A percentile compares a stretch with the other conserved stretches of the same genome.
phyloP scores from a whole-genome alignment of 2,797 vertebrate species.

The Fringilla coelebs region DNA sequence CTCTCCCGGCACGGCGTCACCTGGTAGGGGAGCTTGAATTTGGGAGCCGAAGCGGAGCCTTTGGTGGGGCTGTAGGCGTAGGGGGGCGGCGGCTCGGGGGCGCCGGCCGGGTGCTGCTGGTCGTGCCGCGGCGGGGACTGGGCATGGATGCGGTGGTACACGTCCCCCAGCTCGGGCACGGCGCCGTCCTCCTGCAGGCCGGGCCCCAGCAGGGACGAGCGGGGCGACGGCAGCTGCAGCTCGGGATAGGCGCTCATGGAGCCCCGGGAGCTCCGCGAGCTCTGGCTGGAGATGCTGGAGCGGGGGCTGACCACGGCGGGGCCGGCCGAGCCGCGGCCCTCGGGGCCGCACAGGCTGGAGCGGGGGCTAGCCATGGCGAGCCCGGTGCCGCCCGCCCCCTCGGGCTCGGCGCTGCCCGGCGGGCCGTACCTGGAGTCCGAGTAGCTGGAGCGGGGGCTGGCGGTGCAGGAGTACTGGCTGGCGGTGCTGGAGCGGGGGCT shows the following conservation, averaged over 20 bases:
- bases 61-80: constrained; percentile 78
- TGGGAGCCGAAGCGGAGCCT: constrained; percentile 73
- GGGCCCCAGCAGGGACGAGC: constrained; percentile 81
- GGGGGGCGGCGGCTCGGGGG: constrained; percentile 66
- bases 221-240: constrained; percentile 82
- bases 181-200: constrained; percentile 79
- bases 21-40: constrained; percentile 88
- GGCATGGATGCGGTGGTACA: constrained; percentile 65
- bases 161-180: constrained; percentile 78
- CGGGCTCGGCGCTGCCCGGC: constrained; percentile 76
- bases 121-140: constrained; percentile 77
- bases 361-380: constrained; percentile 74
- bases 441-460: constrained; percentile 78
- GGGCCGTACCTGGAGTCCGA: constrained; percentile 77
- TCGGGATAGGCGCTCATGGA: constrained; percentile 89
- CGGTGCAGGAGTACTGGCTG: constrained; percentile 85
- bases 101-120: constrained; percentile 36
- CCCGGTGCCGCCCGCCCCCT: constrained; percentile 70
- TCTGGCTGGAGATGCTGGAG: constrained; percentile 95
- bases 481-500: constrained; percentile 91
- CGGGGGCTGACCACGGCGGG: constrained; percentile 83
- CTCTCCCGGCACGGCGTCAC: constrained; percentile 87
- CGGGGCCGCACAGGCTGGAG: constrained; percentile 83
- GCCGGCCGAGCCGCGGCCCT: constrained; percentile 54
- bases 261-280: constrained; percentile 85